Evolutionary conservation across 1,140 invertebrate genomes (phyloP).

Genomic region (Euborellia annulipes): DNA sequence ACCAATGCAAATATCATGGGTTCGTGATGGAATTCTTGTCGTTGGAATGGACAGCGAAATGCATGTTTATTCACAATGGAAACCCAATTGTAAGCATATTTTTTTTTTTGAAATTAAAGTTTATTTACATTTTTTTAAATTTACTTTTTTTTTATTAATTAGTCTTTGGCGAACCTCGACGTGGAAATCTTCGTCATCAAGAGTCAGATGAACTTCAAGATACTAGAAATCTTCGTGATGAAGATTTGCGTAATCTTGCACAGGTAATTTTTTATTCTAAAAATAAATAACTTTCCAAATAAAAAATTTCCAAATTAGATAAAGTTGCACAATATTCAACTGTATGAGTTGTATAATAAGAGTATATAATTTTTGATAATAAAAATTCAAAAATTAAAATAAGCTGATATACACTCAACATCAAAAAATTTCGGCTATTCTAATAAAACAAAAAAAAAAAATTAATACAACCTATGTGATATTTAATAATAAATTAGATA

Average conservation of each 20-base stretch:
- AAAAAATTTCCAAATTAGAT: too few relatives aligned
- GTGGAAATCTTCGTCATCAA: slow-evolving; percentile 23
- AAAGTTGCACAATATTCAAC: too few relatives aligned
- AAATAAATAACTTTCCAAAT: neutral
- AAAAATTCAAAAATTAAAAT: too few relatives aligned
- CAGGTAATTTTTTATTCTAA: slow-evolving; percentile 19
- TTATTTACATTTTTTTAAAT: neutral
- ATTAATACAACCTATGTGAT: too few relatives aligned
- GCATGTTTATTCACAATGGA: slow-evolving; percentile 99
- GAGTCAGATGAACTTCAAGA: slow-evolving; percentile 49
- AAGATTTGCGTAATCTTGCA: slow-evolving; percentile 55
- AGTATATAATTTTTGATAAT: too few relatives aligned
- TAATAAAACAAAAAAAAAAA: too few relatives aligned
- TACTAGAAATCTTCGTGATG: slow-evolving; percentile 59
- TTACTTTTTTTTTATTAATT: slow-evolving; percentile 8
- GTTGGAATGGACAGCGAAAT: slow-evolving; percentile 99
- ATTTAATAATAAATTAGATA: too few relatives aligned
- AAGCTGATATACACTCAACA: too few relatives aligned
- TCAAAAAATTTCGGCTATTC: too few relatives aligned
- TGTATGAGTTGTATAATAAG: too few relatives aligned
- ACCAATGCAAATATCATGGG: slow-evolving; percentile 98
- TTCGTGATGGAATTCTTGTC: slow-evolving; percentile 90
- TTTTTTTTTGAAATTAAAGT: slow-evolving; percentile 1
- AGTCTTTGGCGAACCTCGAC: neutral
- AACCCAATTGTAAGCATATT: slow-evolving; percentile 37